A percentile compares a stretch with the other conserved stretches of the same genome.
These are phyloP conservation scores for Gopherus flavomarginatus DNA, from an alignment of 2,113 vertebrate genomes.

Conservation along the genomic window DNA sequence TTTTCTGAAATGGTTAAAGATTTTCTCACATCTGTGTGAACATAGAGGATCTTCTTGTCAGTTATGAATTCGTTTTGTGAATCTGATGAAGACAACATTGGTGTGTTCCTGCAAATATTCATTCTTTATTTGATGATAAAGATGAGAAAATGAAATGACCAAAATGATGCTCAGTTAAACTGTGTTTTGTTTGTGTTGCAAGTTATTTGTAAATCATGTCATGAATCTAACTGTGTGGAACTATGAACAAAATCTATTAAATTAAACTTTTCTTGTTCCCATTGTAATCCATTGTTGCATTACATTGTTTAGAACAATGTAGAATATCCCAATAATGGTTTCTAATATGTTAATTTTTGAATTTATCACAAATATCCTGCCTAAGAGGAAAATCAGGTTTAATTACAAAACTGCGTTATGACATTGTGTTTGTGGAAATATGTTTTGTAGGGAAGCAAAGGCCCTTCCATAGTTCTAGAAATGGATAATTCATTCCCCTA, in stretches of 20 bases:
- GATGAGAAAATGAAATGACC: background rate
- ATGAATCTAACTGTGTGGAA: background rate
- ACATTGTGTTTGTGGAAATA: background rate
- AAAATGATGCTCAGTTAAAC: background rate
- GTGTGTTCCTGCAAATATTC: background rate
- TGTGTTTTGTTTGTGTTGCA: background rate
- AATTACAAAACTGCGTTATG: background rate
- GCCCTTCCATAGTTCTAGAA: background rate
- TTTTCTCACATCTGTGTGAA: background rate
- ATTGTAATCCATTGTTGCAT: background rate
- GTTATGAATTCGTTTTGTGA: background rate
- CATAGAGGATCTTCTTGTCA: background rate
- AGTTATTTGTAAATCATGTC: background rate
- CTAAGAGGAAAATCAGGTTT: background rate
- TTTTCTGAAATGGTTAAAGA: background rate
- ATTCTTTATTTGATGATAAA: background rate
- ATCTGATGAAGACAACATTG: background rate
- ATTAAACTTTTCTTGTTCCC: background rate
- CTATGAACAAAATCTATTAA: background rate
- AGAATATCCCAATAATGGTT: background rate
- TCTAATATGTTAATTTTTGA: background rate
- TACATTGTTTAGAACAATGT: fast-evolving
- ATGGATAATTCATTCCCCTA: background rate
- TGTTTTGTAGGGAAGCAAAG: background rate
- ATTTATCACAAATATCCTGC: background rate